These are phyloP conservation scores for Trachelus stipa DNA, from an alignment of 2,888 invertebrate species.

Conservation along the genomic window DNA sequence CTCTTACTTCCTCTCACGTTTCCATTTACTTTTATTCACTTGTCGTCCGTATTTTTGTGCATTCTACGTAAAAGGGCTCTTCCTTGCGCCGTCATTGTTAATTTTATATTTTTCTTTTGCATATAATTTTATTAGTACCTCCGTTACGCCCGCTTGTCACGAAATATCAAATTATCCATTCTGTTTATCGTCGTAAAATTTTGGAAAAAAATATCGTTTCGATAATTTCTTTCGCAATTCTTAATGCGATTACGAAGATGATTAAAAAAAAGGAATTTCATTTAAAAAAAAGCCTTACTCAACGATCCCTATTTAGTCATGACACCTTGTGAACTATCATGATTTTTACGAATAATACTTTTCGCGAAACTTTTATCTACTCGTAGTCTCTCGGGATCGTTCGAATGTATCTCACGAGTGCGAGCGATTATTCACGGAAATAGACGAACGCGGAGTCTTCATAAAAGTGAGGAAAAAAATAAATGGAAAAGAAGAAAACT, in stretches of 20 bases:
- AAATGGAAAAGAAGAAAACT: not conserved
- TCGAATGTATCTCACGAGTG: not conserved
- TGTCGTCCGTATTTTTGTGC: not conserved
- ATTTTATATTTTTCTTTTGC: not conserved
- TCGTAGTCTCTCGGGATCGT: slow-evolving; percentile 18
- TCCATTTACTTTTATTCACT: not conserved
- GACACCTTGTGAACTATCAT: slow-evolving; percentile 5
- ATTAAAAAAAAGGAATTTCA: slow-evolving; percentile 15
- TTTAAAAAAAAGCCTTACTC: slow-evolving; percentile 14
- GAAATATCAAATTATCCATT: not conserved
- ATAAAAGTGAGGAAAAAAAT: not conserved
- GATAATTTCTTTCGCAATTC: slow-evolving; percentile 13
- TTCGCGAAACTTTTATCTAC: slow-evolving; percentile 24
- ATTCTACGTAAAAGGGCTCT: not conserved
- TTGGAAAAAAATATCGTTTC: slow-evolving; percentile 12
- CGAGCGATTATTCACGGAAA: not conserved
- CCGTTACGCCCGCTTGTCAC: not conserved
- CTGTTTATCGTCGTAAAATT: slow-evolving; percentile 17
- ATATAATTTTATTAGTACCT: not conserved
- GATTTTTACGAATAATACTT: slow-evolving; percentile 17
- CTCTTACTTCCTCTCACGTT: not conserved
- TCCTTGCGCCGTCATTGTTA: not conserved
- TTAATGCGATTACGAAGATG: slow-evolving; percentile 20
- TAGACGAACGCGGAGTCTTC: not conserved
- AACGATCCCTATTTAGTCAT: slow-evolving; percentile 21